Conservation (phyloP, 2,888 invertebrate species). For the Busseola fusca region DNA sequence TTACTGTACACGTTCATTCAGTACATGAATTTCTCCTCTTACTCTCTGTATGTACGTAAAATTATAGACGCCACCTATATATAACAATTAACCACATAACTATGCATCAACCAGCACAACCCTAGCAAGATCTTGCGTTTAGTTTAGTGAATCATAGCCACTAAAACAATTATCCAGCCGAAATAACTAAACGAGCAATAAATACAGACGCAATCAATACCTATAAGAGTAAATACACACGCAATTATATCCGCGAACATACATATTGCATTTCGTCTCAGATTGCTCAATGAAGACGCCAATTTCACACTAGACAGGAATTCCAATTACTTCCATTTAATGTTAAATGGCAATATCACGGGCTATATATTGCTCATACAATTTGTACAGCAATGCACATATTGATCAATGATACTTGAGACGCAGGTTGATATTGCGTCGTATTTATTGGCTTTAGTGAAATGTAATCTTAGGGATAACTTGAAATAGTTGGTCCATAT, state of each 20-base stretch:
- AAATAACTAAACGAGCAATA: slow-evolving; percentile 59
- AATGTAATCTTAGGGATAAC: slow-evolving; percentile 9
- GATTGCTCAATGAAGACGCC: slow-evolving; percentile 70
- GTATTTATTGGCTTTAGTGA: slow-evolving; percentile 28
- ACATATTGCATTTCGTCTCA: slow-evolving; percentile 69
- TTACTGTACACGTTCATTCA: neutral
- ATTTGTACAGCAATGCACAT: slow-evolving; percentile 53
- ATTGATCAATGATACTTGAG: slow-evolving; percentile 54
- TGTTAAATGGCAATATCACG: slow-evolving; percentile 67
- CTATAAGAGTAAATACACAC: slow-evolving; percentile 56
- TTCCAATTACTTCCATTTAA: slow-evolving; percentile 79
- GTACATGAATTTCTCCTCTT: neutral
- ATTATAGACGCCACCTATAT: neutral
- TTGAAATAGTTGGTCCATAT: neutral
- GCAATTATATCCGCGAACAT: slow-evolving; percentile 55
- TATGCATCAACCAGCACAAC: slow-evolving; percentile 2
- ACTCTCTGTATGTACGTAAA: neutral
- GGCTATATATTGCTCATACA: slow-evolving; percentile 41
- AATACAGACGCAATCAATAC: slow-evolving; percentile 63
- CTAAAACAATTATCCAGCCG: slow-evolving; percentile 52
- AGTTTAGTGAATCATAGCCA: slow-evolving; percentile 36
- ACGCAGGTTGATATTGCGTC: slow-evolving; percentile 23
- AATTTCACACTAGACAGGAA: slow-evolving; percentile 78
- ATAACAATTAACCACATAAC: neutral
- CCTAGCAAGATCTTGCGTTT: neutral